phyloP scores from a whole-genome alignment of 2,113 vertebrate genomes.

The Chascanopsetta lugubris region DNA sequence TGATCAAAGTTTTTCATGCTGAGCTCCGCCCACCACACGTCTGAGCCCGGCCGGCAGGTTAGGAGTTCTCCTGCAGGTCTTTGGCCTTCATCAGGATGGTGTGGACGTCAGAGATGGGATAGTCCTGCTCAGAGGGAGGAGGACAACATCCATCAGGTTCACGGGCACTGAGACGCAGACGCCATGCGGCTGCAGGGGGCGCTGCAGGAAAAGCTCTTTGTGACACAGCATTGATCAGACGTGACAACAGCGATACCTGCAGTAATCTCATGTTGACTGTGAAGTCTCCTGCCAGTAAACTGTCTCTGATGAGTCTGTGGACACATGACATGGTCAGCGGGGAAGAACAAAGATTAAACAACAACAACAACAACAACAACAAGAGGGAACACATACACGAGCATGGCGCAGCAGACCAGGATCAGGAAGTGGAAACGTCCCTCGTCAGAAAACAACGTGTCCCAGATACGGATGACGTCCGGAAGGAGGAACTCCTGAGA shows the following conservation, averaged over 20 bases:
- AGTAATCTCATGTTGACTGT: slow-evolving; percentile 95
- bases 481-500: slow-evolving; percentile 98
- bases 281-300: slow-evolving; percentile 93
- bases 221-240: too few relatives aligned
- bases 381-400: slow-evolving; percentile 85
- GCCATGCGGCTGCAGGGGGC: too few relatives aligned
- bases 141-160: too few relatives aligned
- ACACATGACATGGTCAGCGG: slow-evolving; percentile 1
- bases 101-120: slow-evolving; percentile 95
- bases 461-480: slow-evolving; percentile 98
- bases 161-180: background rate
- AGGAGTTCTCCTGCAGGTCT: slow-evolving; percentile 91
- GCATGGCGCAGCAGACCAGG: slow-evolving; percentile 95
- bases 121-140: slow-evolving; percentile 83
- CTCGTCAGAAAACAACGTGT: slow-evolving; percentile 93
- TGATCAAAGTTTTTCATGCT: slow-evolving; percentile 14
- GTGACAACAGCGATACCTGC: slow-evolving; percentile 82
- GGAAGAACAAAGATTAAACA: too few relatives aligned
- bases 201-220: too few relatives aligned
- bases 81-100: slow-evolving; percentile 94
- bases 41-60: slow-evolving; percentile 51
- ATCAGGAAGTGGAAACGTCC: slow-evolving; percentile 95
- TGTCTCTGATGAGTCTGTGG: slow-evolving; percentile 90
- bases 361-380: too few relatives aligned
- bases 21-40: slow-evolving; percentile 29